Percentiles rank a stretch among this genome's conserved stretches.
Conservation (phyloP, 2,888 invertebrate species). For the Drosophila macrospina region DNA sequence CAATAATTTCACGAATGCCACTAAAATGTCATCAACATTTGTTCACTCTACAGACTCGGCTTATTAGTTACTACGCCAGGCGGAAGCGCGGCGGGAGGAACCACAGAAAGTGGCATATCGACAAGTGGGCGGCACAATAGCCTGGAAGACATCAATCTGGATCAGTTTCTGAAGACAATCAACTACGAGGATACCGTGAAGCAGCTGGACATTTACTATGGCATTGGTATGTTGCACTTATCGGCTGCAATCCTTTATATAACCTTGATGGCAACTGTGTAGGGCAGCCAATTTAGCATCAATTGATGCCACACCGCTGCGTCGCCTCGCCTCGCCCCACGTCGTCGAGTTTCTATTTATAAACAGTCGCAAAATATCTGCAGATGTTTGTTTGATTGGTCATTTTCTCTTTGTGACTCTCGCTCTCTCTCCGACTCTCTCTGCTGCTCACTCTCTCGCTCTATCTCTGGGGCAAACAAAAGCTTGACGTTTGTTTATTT, state of each 20-base stretch:
- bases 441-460: constrained; percentile 1
- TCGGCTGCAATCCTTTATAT: constrained; percentile 57
- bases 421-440: constrained; percentile 1
- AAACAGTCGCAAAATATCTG: constrained; percentile 51
- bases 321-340: constrained; percentile 5
- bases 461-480: constrained; percentile 40
- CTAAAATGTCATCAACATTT: constrained; percentile 1
- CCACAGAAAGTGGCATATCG: constrained; percentile 61
- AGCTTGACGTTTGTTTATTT: constrained; percentile 66
- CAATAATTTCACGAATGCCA: background rate
- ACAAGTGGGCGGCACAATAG: constrained; percentile 87
- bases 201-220: constrained; percentile 97
- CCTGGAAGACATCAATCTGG: constrained; percentile 91
- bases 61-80: constrained; percentile 72
- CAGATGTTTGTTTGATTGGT: constrained; percentile 30
- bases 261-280: constrained; percentile 64
- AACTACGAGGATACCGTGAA: constrained; percentile 96
- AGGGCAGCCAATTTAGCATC: constrained; percentile 69
- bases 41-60: constrained; percentile 65
- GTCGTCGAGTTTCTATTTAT: constrained; percentile 60
- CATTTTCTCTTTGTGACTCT: constrained; percentile 13
- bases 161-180: constrained; percentile 92
- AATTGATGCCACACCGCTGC: constrained; percentile 56
- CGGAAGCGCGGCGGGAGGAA: constrained; percentile 60
- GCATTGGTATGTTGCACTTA: constrained; percentile 90